Percentiles rank a stretch among this genome's conserved stretches.
These are phyloP conservation scores for Pterophyllum scalare DNA, from an alignment of 2,113 vertebrate species.

Conservation along the genomic window DNA sequence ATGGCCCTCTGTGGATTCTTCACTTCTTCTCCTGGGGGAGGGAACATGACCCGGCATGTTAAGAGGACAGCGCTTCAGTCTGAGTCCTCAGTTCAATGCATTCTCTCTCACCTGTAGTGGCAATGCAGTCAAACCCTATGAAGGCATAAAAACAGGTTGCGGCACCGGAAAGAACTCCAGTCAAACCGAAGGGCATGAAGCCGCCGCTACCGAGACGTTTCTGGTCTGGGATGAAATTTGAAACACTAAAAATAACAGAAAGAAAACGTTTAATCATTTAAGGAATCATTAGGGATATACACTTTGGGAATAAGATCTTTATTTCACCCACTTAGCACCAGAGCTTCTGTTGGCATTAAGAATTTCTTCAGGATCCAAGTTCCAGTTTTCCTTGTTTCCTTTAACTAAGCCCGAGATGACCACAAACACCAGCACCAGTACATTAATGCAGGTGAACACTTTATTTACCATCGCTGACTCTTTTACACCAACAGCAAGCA, in stretches of 20 bases:
- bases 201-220: conserved; percentile 83
- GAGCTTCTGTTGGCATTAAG: conserved; percentile 69
- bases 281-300: not conserved
- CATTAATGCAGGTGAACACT: conserved; percentile 94
- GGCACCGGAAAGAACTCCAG: conserved; percentile 92
- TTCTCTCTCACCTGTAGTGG: conserved; percentile 88
- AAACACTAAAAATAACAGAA: conserved; percentile 70
- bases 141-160: conserved; percentile 98
- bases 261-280: not conserved
- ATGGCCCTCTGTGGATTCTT: conserved; percentile 98
- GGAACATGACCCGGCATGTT: not conserved
- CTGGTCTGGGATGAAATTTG: conserved; percentile 20
- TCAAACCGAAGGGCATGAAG: conserved; percentile 93
- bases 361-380: conserved; percentile 81
- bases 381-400: conserved; percentile 91
- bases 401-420: conserved; percentile 93
- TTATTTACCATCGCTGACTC: conserved; percentile 96
- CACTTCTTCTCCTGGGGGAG: conserved; percentile 90
- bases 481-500: conserved; percentile 93
- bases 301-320: not conserved
- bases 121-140: conserved; percentile 97
- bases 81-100: not conserved
- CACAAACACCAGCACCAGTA: conserved; percentile 92
- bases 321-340: conserved; percentile 62
- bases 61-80: not conserved